These are phyloP conservation scores for Schlechtendalia chinensis DNA, from an alignment of 1,140 invertebrate species.

Conservation along the genomic window DNA sequence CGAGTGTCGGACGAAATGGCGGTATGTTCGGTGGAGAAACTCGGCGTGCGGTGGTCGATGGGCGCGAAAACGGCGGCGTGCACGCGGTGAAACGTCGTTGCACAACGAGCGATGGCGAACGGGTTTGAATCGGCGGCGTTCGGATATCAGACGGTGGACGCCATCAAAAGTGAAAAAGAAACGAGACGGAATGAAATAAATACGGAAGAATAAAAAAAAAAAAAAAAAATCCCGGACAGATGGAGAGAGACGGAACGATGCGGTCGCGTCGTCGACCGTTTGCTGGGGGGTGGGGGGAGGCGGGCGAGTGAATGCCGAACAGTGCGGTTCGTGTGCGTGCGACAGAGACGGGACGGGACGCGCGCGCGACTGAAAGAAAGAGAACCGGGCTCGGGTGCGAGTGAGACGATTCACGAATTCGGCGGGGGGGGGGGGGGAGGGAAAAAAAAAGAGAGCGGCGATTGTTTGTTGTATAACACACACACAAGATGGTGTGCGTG, in stretches of 20 bases:
- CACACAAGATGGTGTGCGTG: too few species aligned
- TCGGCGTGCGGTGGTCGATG: neutral
- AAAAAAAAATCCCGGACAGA: neutral
- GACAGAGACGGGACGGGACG: constrained; percentile 19
- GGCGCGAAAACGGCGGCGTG: constrained; percentile 1
- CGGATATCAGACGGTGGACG: constrained; percentile 42
- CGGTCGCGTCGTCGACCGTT: neutral
- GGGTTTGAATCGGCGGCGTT: too few species aligned
- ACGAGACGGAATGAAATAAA: neutral
- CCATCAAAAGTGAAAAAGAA: constrained; percentile 41
- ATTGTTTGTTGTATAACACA: constrained; percentile 31
- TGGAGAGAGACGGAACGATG: neutral
- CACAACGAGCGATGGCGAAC: neutral
- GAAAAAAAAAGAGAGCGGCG: constrained; percentile 17
- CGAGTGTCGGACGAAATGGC: neutral
- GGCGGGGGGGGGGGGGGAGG: too few species aligned
- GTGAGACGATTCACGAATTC: neutral
- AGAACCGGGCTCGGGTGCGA: neutral
- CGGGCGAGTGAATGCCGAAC: neutral
- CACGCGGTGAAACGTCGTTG: neutral
- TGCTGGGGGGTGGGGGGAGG: neutral
- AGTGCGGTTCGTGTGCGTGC: neutral
- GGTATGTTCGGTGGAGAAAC: neutral
- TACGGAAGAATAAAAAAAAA: neutral
- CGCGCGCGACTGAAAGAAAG: neutral